Evolutionary conservation across 1,140 invertebrate genomes (phyloP).

Genomic region (Mactra quadrangularis): DNA sequence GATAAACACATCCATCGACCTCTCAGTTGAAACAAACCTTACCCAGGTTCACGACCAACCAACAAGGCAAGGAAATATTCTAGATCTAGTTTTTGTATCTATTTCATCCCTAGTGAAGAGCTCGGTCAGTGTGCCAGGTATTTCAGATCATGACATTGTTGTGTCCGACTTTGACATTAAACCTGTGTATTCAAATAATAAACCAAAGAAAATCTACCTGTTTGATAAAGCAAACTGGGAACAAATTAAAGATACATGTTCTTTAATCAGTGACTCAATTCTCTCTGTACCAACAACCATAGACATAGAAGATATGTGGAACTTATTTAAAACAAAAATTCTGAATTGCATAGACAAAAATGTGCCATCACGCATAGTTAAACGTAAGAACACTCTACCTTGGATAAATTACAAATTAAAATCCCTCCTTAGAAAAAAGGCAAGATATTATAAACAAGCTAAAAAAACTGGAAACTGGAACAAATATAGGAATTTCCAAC

Average conservation of each 20-base stretch:
- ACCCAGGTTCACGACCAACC: slow-evolving; percentile 27
- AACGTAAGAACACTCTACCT: neutral
- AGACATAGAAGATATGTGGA: neutral
- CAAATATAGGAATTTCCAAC: slow-evolving; percentile 18
- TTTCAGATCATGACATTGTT: too few relatives aligned
- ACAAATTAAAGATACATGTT: neutral
- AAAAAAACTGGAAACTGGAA: slow-evolving; percentile 50
- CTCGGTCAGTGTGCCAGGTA: neutral
- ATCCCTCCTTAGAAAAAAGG: neutral
- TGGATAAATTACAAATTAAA: neutral
- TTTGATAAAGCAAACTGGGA: slow-evolving; percentile 43
- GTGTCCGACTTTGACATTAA: slow-evolving; percentile 29
- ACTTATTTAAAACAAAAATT: neutral
- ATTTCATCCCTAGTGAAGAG: slow-evolving; percentile 23
- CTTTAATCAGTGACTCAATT: neutral
- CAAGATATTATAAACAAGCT: slow-evolving; percentile 23
- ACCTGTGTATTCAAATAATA: neutral
- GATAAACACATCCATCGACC: slow-evolving; percentile 18
- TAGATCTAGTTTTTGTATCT: slow-evolving; percentile 46
- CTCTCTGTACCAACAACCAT: neutral
- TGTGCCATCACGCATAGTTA: neutral
- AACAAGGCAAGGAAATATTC: slow-evolving; percentile 26
- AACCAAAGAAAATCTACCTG: neutral
- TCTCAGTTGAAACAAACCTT: slow-evolving; percentile 2
- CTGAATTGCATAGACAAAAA: too few relatives aligned